A percentile compares a stretch with the other conserved stretches of the same genome.
Conservation (phyloP, 2,113 vertebrate genomes). For the Gymnorhina tibicen region DNA sequence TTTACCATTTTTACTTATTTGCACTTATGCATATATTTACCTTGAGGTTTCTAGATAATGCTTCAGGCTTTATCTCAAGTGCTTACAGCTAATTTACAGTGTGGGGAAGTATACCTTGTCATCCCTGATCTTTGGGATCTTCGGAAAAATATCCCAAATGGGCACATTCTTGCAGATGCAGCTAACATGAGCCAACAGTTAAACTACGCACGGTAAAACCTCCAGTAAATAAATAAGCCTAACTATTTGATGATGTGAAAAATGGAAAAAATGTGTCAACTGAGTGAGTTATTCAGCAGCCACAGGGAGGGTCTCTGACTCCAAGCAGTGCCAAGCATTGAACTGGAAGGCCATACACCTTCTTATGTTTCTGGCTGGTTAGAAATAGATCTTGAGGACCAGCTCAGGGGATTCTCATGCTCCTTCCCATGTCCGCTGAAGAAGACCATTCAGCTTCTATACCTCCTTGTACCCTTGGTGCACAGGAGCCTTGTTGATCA, state of each 20-base stretch:
- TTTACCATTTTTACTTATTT: background rate
- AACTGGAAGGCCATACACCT: accelerated
- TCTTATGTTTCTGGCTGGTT: background rate
- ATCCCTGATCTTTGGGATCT: background rate
- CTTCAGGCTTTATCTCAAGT: background rate
- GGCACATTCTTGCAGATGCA: background rate
- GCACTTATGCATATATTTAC: background rate
- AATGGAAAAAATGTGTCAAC: background rate
- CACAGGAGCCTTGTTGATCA: background rate
- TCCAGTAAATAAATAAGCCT: background rate
- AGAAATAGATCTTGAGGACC: background rate
- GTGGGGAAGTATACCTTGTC: background rate
- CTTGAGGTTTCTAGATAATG: background rate
- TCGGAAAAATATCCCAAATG: background rate
- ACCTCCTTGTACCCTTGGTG: background rate
- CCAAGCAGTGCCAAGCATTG: background rate
- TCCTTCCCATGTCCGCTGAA: background rate
- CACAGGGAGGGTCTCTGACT: background rate
- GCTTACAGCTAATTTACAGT: background rate
- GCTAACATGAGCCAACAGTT: background rate
- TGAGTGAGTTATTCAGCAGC: background rate
- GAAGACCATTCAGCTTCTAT: background rate
- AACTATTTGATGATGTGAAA: background rate
- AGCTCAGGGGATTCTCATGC: background rate
- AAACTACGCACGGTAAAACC: background rate